Percentiles rank a stretch among this genome's conserved stretches.
Evolutionary conservation across 2,113 vertebrate species (phyloP).

Genomic region (Tonatia bakeri): DNA sequence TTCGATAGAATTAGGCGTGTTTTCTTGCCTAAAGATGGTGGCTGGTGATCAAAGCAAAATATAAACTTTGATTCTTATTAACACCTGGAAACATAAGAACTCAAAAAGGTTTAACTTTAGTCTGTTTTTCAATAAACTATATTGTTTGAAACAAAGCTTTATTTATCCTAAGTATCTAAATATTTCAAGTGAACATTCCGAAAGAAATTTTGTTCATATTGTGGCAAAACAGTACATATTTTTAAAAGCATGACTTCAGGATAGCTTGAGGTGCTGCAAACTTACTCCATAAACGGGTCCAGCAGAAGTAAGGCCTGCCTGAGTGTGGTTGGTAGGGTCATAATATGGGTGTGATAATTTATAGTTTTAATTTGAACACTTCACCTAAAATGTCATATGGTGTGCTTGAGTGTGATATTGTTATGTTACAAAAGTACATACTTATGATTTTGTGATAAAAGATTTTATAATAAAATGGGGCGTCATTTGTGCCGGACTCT

Average conservation of each 20-base stretch:
- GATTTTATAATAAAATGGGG: too few species aligned
- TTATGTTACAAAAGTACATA: too few species aligned
- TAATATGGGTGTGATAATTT: too few species aligned
- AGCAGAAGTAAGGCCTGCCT: too few species aligned
- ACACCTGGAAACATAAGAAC: not conserved
- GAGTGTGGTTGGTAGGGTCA: too few species aligned
- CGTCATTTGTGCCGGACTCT: too few species aligned
- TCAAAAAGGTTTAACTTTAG: not conserved
- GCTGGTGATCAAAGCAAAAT: not conserved
- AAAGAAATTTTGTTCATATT: not conserved
- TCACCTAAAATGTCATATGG: too few species aligned
- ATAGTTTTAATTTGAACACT: too few species aligned
- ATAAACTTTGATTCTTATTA: not conserved
- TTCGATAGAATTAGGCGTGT: not conserved
- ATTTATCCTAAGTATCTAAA: not conserved
- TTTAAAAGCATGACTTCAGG: not conserved
- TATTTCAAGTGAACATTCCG: not conserved
- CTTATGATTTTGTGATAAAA: too few species aligned
- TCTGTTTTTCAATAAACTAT: not conserved
- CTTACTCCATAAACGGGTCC: not conserved
- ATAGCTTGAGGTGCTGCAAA: not conserved
- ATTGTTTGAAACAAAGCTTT: not conserved
- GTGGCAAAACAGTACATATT: not conserved
- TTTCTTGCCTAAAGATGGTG: not conserved
- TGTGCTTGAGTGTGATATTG: too few species aligned